Evolutionary conservation across 1,140 invertebrate species (phyloP), one percentile per base, ranked within the genome.

Genomic region (Hycleus cichorii): DNA sequence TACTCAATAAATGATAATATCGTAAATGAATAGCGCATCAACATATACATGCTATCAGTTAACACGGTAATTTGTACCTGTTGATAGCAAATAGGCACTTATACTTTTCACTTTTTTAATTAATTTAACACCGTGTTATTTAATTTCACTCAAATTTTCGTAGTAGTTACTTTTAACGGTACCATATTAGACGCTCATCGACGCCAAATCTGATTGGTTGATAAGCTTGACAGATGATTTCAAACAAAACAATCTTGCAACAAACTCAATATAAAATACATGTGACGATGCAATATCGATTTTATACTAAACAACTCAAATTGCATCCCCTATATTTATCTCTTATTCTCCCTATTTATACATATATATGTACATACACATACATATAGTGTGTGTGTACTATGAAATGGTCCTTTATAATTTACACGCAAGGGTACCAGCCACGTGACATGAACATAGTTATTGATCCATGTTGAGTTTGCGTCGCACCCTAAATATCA

Each of bases 21-120:
- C 42, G 51, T 46, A 53, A 51, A 27, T 51, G 25, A 45, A 42
- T 42, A 52, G 44, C 39, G 27, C 39, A 40, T 45, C 42, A 42
- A 53, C 51, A 53, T 53, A 45, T 45, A 57, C 54, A 57, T 57
- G 54, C 54, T 48, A 49, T 57, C 47, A 57, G 49, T 47, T 57
- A 39, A 49, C 38, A 43, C 42, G 47, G 32, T 32, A 5, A 32
- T 25, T 49, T 43, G 12, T 57, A 57, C 54, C 54, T 57, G 54
- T 57, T 57, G 54, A 57, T 48, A 49, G 42, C 46, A 48, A 49
- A 43, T 25, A 9, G 53, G 39, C 32, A 18, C 32, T 39, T 56
- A 9, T 39, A 40, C 53, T 12, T 12, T 47, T 39, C n/a, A 39
- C 53, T 47, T 45, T n/a, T 47, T 45, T 10, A 18, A 18, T 39